phyloP scores from a whole-genome alignment of 2,797 vertebrate genomes.

The Chaenodraco wilsoni region DNA sequence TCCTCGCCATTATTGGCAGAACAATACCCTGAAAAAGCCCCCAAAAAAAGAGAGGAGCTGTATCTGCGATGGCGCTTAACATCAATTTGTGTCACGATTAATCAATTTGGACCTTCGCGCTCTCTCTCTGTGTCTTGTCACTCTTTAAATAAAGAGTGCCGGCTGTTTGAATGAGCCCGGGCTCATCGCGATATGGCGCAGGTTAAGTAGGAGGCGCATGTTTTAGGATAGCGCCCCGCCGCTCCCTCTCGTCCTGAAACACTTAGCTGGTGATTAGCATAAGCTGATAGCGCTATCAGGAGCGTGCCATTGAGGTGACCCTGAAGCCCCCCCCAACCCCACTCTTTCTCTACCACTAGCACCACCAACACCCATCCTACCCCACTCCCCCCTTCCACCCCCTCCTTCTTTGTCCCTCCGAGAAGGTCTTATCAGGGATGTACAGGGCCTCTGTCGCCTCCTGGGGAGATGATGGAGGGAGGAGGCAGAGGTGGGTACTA shows the following conservation, averaged over 20 bases:
- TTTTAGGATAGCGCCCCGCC: constrained; percentile 79
- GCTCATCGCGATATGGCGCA: constrained; percentile 81
- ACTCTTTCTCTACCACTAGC: background rate
- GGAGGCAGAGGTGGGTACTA: constrained; percentile 59
- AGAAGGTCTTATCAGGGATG: constrained; percentile 79
- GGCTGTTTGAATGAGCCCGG: constrained; percentile 70
- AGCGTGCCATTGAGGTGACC: constrained; percentile 83
- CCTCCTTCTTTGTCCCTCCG: constrained; percentile 59
- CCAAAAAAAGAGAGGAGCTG: constrained; percentile 47
- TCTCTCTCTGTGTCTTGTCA: constrained; percentile 36
- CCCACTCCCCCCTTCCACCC: background rate
- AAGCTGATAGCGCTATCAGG: constrained; percentile 86
- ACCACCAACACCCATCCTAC: constrained; percentile 41
- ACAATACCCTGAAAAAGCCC: constrained; percentile 77
- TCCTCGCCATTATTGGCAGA: constrained; percentile 74
- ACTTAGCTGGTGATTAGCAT: constrained; percentile 88
- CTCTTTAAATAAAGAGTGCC: constrained; percentile 62
- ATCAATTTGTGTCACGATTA: constrained; percentile 84
- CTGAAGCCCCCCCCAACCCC: constrained; percentile 56
- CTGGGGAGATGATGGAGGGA: constrained; percentile 73
- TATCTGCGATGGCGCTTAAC: constrained; percentile 74
- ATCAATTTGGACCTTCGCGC: constrained; percentile 75
- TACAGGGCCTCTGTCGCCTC: constrained; percentile 77
- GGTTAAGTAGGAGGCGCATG: constrained; percentile 84
- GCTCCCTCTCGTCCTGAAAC: constrained; percentile 77